These are phyloP conservation scores for Drosophila mauritiana DNA, from an alignment of 1,140 invertebrate species.

Conservation along the genomic window DNA sequence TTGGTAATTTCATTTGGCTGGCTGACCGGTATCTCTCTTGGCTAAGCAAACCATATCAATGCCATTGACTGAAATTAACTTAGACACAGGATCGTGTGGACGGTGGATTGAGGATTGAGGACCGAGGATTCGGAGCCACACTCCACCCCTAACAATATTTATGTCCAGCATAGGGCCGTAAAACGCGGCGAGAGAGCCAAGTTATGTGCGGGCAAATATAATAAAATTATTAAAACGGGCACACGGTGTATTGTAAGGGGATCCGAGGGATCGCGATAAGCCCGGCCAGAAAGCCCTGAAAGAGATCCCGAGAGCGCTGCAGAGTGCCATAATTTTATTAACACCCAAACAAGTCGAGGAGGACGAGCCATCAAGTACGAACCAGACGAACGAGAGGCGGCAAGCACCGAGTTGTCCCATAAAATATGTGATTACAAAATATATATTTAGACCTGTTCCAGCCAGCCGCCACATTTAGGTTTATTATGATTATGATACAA, in stretches of 20 bases:
- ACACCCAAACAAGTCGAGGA: constrained; percentile 57
- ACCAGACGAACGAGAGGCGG: constrained; percentile 19
- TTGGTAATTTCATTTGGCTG: constrained; percentile 32
- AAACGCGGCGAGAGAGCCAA: constrained; percentile 49
- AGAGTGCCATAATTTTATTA: constrained; percentile 76
- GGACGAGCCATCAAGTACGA: constrained; percentile 26
- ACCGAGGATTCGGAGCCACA: neutral
- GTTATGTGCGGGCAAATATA: constrained; percentile 76
- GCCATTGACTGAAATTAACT: constrained; percentile 52
- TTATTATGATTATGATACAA: constrained; percentile 79
- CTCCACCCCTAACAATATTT: constrained; percentile 52
- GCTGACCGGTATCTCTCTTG: constrained; percentile 10
- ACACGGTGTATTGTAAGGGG: constrained; percentile 58
- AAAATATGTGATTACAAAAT: constrained; percentile 81
- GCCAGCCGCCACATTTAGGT: constrained; percentile 48
- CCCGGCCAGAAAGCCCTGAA: neutral
- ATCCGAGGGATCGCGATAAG: constrained; percentile 58
- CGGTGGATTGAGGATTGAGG: neutral
- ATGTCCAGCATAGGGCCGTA: constrained; percentile 57
- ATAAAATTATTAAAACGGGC: constrained; percentile 77
- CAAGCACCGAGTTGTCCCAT: constrained; percentile 65
- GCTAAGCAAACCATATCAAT: constrained; percentile 58
- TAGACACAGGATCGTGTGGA: constrained; percentile 27
- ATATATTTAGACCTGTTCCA: constrained; percentile 68
- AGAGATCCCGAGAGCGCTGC: constrained; percentile 31